A percentile compares a stretch with the other conserved stretches of the same genome.
phyloP scores from a whole-genome alignment of 2,888 invertebrate genomes.

The Monochamus alternatus region DNA sequence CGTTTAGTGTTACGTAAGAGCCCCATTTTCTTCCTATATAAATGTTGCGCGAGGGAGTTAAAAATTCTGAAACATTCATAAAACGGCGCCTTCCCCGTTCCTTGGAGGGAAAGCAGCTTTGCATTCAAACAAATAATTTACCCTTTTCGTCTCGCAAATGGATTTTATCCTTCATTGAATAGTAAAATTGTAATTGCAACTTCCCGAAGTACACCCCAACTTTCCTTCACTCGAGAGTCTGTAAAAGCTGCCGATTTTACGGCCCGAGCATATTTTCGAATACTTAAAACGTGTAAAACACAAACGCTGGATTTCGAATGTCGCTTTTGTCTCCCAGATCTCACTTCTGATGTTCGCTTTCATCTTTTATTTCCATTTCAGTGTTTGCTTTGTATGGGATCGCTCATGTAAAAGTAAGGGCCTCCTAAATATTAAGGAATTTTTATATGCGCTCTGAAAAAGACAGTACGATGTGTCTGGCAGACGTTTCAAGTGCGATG shows the following conservation, averaged over 20 bases:
- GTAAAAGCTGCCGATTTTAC: slow-evolving; percentile 41
- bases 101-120: slow-evolving; percentile 11
- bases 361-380: slow-evolving; percentile 41
- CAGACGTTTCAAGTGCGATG: slow-evolving; percentile 22
- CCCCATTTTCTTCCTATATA: neutral
- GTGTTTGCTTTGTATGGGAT: slow-evolving; percentile 50
- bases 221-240: slow-evolving; percentile 41
- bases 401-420: slow-evolving; percentile 49
- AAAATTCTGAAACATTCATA: slow-evolving; percentile 21
- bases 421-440: slow-evolving; percentile 48
- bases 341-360: slow-evolving; percentile 40
- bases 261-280: slow-evolving; percentile 40
- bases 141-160: slow-evolving; percentile 52
- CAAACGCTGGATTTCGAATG: slow-evolving; percentile 30
- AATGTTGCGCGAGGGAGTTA: neutral
- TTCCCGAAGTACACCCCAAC: slow-evolving; percentile 53
- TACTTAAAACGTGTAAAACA: slow-evolving; percentile 43
- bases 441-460: slow-evolving; percentile 30
- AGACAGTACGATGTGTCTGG: slow-evolving; percentile 19
- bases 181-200: slow-evolving; percentile 57
- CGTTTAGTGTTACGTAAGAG: neutral
- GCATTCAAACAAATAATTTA: slow-evolving; percentile 52
- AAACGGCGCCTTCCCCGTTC: neutral
- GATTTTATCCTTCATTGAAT: slow-evolving; percentile 56
- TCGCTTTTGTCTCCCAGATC: slow-evolving; percentile 37